Evolutionary conservation across 2,888 invertebrate species (phyloP).

Genomic region (Schizaphis graminum): DNA sequence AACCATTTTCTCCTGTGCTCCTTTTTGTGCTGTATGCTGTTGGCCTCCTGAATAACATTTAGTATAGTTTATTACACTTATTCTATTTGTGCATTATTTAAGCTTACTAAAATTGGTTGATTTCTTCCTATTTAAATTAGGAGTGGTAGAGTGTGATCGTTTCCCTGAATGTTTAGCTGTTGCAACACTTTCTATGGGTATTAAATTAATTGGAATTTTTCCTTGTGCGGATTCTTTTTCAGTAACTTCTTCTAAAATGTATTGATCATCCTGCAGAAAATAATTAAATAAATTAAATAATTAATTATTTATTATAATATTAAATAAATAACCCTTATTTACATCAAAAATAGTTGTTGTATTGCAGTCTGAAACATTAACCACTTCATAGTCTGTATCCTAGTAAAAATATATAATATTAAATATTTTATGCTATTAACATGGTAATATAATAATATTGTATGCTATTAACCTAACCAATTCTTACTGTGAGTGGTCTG

Average conservation of each 20-base stretch:
- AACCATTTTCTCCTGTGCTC: constrained; percentile 2
- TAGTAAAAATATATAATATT: not conserved
- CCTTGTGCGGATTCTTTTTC: not conserved
- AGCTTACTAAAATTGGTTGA: constrained; percentile 12
- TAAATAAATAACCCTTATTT: not conserved
- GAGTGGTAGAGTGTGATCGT: not conserved
- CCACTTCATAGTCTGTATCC: constrained; percentile 2
- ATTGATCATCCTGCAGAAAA: not conserved
- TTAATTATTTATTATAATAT: not conserved
- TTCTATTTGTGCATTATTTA: constrained; percentile 12
- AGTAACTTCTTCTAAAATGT: not conserved
- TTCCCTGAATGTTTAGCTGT: not conserved
- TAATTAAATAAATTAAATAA: not conserved
- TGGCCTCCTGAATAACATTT: not conserved
- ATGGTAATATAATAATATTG: too few relatives aligned
- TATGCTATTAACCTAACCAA: too few relatives aligned
- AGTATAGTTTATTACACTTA: not conserved
- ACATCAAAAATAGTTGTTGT: constrained; percentile 12
- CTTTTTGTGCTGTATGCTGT: not conserved
- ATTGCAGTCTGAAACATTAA: not conserved
- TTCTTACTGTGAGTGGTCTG: too few relatives aligned
- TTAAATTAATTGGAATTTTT: not conserved
- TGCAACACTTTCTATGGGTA: not conserved
- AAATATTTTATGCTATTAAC: constrained; percentile 1
- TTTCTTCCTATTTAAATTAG: constrained; percentile 12